Conservation (phyloP, 2,888 invertebrate species). For the Xanthostigma xanthostigma region DNA sequence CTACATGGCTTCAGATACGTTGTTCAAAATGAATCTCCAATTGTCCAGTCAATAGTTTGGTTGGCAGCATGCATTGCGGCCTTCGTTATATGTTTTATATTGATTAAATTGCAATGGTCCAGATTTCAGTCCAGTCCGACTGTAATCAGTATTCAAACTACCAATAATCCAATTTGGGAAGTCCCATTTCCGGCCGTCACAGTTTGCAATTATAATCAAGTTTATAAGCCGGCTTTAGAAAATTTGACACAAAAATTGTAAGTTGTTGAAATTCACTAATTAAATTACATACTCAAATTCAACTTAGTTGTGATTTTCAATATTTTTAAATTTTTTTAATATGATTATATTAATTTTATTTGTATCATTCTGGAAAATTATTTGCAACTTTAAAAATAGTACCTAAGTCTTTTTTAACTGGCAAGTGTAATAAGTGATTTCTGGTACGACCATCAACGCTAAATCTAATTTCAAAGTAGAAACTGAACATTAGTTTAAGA, state of each 20-base stretch:
- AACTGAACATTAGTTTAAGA: too few relatives aligned
- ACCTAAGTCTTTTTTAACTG: too few relatives aligned
- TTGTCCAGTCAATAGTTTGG: conserved; percentile 11
- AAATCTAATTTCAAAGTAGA: too few relatives aligned
- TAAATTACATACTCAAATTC: too few relatives aligned
- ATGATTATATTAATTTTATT: too few relatives aligned
- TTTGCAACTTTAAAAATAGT: too few relatives aligned
- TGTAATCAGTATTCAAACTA: conserved; percentile 14
- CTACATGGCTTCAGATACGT: conserved; percentile 17
- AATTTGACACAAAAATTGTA: conserved; percentile 5
- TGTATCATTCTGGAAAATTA: too few relatives aligned
- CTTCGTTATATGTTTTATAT: conserved; percentile 9
- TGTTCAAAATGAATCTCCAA: conserved; percentile 12
- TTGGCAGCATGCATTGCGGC: background rate
- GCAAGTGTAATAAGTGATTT: too few relatives aligned
- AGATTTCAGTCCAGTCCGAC: conserved; percentile 19
- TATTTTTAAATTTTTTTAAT: too few relatives aligned
- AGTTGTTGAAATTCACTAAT: background rate
- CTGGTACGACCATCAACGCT: too few relatives aligned
- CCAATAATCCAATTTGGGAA: conserved; percentile 5
- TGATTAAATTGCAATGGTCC: conserved; percentile 17
- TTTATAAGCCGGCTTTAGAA: conserved; percentile 5
- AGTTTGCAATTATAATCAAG: conserved; percentile 8
- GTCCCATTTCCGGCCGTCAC: conserved; percentile 9
- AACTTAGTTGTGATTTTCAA: too few relatives aligned